These are phyloP conservation scores for Apis mellifera DNA, from an alignment of 1,140 invertebrate genomes.

Conservation along the genomic window DNA sequence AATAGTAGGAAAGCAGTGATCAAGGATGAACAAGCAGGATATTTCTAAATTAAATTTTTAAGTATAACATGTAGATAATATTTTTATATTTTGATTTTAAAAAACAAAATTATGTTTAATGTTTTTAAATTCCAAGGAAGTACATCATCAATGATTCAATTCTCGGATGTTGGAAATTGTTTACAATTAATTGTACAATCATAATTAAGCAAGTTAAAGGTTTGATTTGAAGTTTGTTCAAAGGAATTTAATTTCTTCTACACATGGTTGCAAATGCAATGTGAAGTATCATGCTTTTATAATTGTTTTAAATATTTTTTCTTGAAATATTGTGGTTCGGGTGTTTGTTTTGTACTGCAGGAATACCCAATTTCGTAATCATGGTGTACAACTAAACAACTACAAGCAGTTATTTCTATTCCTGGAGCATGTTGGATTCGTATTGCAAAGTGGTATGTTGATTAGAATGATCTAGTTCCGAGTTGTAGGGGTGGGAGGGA, in stretches of 20 bases:
- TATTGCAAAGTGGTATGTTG: conserved; percentile 26
- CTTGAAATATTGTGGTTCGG: conserved; percentile 14
- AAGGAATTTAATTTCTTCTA: neutral
- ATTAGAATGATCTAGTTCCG: neutral
- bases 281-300: conserved; percentile 14
- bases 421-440: conserved; percentile 14
- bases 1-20: conserved; percentile 16
- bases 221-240: neutral
- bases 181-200: neutral
- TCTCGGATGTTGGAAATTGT: conserved; percentile 11
- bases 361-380: conserved; percentile 5
- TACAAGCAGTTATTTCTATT: conserved; percentile 16
- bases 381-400: neutral
- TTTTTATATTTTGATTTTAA: neutral
- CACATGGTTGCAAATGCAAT: neutral
- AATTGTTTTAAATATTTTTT: conserved; percentile 18
- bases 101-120: neutral
- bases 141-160: neutral
- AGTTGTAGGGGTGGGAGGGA: neutral
- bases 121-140: conserved; percentile 3
- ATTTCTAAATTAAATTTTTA: neutral
- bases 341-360: conserved; percentile 39
- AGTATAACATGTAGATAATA: conserved; percentile 2
- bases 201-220: neutral
- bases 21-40: neutral